phyloP scores from a whole-genome alignment of 2,888 invertebrate species.

The Drosophila yooni region DNA sequence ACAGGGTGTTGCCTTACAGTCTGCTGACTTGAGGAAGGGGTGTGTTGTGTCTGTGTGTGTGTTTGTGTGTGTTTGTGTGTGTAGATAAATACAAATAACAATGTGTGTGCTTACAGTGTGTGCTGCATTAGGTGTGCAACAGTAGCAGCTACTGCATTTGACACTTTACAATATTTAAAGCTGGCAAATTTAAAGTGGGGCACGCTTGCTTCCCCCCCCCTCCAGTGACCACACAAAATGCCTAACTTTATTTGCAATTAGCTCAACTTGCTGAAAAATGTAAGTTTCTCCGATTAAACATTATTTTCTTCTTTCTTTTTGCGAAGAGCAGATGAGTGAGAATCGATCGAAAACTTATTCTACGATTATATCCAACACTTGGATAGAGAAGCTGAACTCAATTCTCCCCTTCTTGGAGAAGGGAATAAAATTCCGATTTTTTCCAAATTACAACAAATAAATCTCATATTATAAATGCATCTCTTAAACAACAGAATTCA shows the following conservation, averaged over 20 bases:
- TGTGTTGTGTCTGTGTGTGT: neutral
- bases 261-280: neutral
- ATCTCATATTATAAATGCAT: neutral
- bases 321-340: neutral
- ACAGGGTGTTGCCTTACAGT: constrained; percentile 60
- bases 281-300: neutral
- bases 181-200: neutral
- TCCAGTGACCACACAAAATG: neutral
- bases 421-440: neutral
- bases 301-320: neutral
- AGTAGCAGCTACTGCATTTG: constrained; percentile 12
- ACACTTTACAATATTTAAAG: neutral
- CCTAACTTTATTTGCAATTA: no score
- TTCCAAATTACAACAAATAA: neutral
- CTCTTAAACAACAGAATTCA: neutral
- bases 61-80: neutral
- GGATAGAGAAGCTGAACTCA: neutral
- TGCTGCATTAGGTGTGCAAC: constrained; percentile 1
- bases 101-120: neutral
- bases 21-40: neutral
- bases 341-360: neutral
- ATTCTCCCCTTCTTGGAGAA: neutral
- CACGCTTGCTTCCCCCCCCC: neutral
- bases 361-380: neutral
- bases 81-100: neutral